Conservation (phyloP, 2,888 invertebrate genomes). For the Xylota sylvarum region DNA sequence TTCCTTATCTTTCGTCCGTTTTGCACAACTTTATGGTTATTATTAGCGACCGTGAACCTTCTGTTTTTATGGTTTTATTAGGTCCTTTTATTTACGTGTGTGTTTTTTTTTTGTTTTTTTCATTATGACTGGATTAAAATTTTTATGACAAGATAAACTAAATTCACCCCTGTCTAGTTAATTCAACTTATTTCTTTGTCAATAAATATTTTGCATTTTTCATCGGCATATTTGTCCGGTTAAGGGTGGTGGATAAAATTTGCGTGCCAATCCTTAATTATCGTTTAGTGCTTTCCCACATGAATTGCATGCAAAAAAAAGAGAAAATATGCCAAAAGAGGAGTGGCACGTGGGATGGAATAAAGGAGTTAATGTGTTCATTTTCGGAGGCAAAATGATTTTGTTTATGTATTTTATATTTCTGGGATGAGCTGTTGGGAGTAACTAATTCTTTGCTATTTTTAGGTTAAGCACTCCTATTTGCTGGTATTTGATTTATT, state of each 20-base stretch:
- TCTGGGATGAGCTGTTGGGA: not conserved
- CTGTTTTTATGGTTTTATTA: constrained; percentile 27
- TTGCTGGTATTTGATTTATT: not conserved
- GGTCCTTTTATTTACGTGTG: constrained; percentile 17
- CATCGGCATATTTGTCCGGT: constrained; percentile 7
- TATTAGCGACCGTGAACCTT: constrained; percentile 23
- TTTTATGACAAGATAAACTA: constrained; percentile 31
- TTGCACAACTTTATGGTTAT: constrained; percentile 27
- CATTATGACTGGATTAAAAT: constrained; percentile 2
- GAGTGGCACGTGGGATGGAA: not conserved
- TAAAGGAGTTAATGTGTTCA: constrained; percentile 12
- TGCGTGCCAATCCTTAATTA: constrained; percentile 48
- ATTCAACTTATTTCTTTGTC: not conserved
- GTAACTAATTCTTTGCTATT: not conserved
- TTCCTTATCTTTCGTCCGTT: constrained; percentile 20
- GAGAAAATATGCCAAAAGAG: not conserved
- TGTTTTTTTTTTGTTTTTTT: not conserved
- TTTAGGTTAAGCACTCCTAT: not conserved
- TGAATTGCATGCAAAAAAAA: constrained; percentile 8
- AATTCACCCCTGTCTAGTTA: constrained; percentile 31
- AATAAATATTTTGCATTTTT: constrained; percentile 53
- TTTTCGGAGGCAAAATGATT: not conserved
- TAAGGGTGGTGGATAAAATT: constrained; percentile 25
- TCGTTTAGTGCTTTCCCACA: not conserved
- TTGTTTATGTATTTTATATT: not conserved